phyloP scores from a whole-genome alignment of 2,113 vertebrate genomes.

The Pholis gunnellus region DNA sequence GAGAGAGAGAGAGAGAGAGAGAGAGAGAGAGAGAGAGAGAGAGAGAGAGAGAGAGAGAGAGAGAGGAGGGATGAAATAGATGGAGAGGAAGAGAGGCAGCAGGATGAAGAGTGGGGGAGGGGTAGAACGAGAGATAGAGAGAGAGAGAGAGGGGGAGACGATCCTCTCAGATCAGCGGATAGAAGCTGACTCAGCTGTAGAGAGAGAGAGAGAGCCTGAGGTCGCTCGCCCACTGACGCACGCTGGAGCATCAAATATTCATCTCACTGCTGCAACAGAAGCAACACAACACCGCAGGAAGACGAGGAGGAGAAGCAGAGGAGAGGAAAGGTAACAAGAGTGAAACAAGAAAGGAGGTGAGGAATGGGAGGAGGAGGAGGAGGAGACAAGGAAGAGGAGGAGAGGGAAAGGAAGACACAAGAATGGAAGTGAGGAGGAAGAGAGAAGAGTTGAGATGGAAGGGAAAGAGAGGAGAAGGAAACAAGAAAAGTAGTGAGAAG shows the following conservation, averaged over 20 bases:
- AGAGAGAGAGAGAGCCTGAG: conserved; percentile 7
- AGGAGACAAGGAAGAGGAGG: background rate
- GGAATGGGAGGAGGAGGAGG: background rate
- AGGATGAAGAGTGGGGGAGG: conserved; percentile 1
- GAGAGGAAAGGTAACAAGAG: background rate
- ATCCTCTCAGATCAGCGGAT: conserved; percentile 60
- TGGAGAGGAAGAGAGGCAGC: background rate
- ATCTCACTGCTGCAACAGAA: conserved; percentile 61
- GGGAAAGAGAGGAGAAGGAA: background rate
- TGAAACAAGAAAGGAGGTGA: background rate
- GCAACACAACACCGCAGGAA: conserved; percentile 41
- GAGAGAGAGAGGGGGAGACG: background rate
- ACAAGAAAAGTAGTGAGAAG: background rate
- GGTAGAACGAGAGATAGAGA: background rate
- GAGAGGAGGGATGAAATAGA: conserved; percentile 2
- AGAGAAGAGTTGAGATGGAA: too few relatives aligned
- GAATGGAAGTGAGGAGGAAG: background rate
- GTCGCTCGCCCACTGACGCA: conserved; percentile 67
- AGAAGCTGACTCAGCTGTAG: conserved; percentile 76
- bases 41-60: background rate
- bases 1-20: background rate
- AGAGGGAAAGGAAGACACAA: background rate
- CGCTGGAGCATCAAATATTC: conserved; percentile 72
- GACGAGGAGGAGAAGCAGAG: background rate
- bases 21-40: background rate